phyloP scores from a whole-genome alignment of 53 echinoderm and acorn worm genomes.

The Holothuria scabra region DNA sequence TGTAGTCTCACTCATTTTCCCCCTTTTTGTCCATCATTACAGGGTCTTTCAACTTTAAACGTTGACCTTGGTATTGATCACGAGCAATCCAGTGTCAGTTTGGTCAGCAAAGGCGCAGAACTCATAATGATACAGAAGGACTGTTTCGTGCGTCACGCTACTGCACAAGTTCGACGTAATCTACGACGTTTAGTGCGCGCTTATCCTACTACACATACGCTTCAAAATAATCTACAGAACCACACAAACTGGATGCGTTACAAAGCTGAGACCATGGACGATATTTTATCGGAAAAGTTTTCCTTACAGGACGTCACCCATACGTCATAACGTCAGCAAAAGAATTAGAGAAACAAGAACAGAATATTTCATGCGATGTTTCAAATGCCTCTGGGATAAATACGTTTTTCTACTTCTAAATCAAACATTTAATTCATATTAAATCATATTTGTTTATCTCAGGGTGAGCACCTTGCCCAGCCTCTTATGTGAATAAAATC shows the following conservation, averaged over 20 bases:
- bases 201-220: slow-evolving; percentile 74
- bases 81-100: slow-evolving; percentile 80
- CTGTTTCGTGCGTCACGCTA: slow-evolving; percentile 83
- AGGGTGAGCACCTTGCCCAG: too few species aligned
- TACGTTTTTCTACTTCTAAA: too few species aligned
- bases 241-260: slow-evolving; percentile 87
- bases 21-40: slow-evolving; percentile 7
- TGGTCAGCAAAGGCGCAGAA: slow-evolving; percentile 96
- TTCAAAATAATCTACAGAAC: slow-evolving; percentile 85
- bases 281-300: slow-evolving; percentile 60
- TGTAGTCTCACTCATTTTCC: too few species aligned
- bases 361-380: too few species aligned
- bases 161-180: slow-evolving; percentile 71
- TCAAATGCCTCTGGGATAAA: too few species aligned
- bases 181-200: slow-evolving; percentile 70
- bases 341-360: too few species aligned
- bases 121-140: slow-evolving; percentile 92
- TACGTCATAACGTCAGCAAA: too few species aligned
- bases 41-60: slow-evolving; percentile 84
- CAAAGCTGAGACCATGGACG: slow-evolving; percentile 76
- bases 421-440: too few species aligned
- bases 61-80: slow-evolving; percentile 78
- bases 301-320: too few species aligned
- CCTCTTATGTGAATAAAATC: too few species aligned
- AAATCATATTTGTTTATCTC: too few species aligned